These are phyloP conservation scores for Spisula subtruncata DNA, from an alignment of 2,888 invertebrate species.

Conservation along the genomic window DNA sequence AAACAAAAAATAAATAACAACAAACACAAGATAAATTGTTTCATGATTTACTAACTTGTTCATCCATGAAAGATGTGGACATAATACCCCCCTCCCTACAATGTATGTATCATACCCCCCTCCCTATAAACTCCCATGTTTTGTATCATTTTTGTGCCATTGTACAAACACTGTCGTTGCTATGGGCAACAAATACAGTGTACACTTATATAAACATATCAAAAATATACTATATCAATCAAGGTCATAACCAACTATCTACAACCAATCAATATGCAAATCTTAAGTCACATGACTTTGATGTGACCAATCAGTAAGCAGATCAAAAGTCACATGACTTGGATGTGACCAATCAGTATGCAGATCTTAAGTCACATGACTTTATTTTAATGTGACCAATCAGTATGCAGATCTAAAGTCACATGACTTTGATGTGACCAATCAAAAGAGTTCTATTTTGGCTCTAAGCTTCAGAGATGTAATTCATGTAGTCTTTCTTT, in stretches of 20 bases:
- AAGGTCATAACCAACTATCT: slow-evolving; percentile 61
- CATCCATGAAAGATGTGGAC: slow-evolving; percentile 63
- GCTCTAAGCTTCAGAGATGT: slow-evolving; percentile 41
- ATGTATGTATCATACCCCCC: background rate
- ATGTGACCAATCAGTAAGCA: slow-evolving; percentile 33
- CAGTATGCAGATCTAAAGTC: slow-evolving; percentile 15
- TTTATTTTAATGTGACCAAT: slow-evolving; percentile 37
- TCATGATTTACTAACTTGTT: slow-evolving; percentile 68
- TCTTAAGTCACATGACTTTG: slow-evolving; percentile 43
- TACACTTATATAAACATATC: slow-evolving; percentile 71
- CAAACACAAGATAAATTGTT: slow-evolving; percentile 39
- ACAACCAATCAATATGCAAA: slow-evolving; percentile 50
- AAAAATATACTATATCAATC: slow-evolving; percentile 71
- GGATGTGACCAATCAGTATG: slow-evolving; percentile 33
- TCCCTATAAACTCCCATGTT: slow-evolving; percentile 15
- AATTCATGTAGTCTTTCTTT: background rate
- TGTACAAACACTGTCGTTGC: slow-evolving; percentile 15
- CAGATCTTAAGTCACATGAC: slow-evolving; percentile 42
- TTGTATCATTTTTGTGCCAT: slow-evolving; percentile 53
- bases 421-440: slow-evolving; percentile 47
- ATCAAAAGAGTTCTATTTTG: slow-evolving; percentile 32
- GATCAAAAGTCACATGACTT: slow-evolving; percentile 42
- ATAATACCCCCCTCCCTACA: slow-evolving; percentile 43
- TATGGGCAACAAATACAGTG: slow-evolving; percentile 23
- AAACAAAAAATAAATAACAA: background rate